These are phyloP conservation scores for Tipula helvola DNA, from an alignment of 2,888 invertebrate genomes.

Conservation along the genomic window DNA sequence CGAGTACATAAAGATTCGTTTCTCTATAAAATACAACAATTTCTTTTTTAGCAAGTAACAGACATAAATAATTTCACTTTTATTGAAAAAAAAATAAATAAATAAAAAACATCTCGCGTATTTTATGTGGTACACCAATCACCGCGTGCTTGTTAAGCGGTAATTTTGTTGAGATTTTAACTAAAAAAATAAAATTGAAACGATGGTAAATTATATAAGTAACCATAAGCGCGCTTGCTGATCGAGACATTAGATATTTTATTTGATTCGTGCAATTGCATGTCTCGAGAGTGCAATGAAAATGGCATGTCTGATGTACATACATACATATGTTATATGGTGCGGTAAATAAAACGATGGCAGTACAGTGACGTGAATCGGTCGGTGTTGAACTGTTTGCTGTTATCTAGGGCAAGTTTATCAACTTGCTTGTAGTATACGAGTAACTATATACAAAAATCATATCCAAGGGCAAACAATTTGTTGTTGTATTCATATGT, in stretches of 20 bases:
- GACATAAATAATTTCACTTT: neutral
- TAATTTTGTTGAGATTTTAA: neutral
- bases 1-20: neutral
- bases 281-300: neutral
- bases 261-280: neutral
- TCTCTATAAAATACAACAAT: neutral
- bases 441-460: neutral
- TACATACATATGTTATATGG: no score
- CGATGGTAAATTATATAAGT: neutral
- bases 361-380: neutral
- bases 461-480: neutral
- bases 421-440: neutral
- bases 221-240: neutral
- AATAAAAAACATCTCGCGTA: neutral
- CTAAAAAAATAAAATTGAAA: neutral
- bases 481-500: neutral
- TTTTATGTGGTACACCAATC: neutral
- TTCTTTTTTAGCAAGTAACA: neutral
- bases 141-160: neutral
- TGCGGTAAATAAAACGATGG: no score
- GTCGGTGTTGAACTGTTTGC: neutral
- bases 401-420: conserved; percentile 4
- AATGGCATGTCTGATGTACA: no score
- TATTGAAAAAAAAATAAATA: neutral
- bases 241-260: neutral